A percentile compares a stretch with the other conserved stretches of the same genome.
phyloP scores from a whole-genome alignment of 2,888 invertebrate species.

The Megamerina dolium region DNA sequence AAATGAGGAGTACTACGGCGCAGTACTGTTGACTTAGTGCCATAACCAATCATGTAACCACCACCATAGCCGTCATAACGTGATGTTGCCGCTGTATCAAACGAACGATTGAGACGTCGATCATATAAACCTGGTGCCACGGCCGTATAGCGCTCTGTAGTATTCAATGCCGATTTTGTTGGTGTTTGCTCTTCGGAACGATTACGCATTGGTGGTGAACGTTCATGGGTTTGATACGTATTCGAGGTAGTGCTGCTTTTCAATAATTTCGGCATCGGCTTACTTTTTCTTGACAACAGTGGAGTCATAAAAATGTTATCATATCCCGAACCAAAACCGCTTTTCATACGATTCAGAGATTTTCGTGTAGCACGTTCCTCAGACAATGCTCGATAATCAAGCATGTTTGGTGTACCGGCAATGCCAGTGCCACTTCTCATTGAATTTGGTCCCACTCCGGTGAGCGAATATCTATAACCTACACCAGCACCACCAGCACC shows the following conservation, averaged over 20 bases:
- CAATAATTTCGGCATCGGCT: conserved; percentile 34
- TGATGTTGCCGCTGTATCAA: conserved; percentile 43
- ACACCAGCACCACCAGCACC: conserved; percentile 6
- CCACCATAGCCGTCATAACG: conserved; percentile 39
- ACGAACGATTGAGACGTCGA: conserved; percentile 47
- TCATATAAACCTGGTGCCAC: conserved; percentile 44
- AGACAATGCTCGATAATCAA: conserved; percentile 41
- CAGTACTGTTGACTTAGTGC: conserved; percentile 38
- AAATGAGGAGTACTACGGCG: conserved; percentile 47
- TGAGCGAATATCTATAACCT: conserved; percentile 25
- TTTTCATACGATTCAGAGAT: conserved; percentile 43
- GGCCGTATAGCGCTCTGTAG: neutral
- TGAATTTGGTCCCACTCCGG: conserved; percentile 12
- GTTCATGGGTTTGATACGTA: conserved; percentile 16
- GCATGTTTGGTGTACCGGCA: conserved; percentile 12
- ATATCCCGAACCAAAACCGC: conserved; percentile 47
- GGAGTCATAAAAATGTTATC: conserved; percentile 49
- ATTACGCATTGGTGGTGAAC: conserved; percentile 24
- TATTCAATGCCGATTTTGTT: conserved; percentile 8
- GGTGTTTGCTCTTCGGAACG: conserved; percentile 26
- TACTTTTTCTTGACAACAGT: conserved; percentile 44
- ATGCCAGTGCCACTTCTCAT: neutral
- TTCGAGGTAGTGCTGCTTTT: conserved; percentile 14
- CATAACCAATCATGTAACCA: conserved; percentile 35
- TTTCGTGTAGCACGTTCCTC: conserved; percentile 46